Conservation (phyloP, 2,888 invertebrate species). For the Agrilus mali region DNA sequence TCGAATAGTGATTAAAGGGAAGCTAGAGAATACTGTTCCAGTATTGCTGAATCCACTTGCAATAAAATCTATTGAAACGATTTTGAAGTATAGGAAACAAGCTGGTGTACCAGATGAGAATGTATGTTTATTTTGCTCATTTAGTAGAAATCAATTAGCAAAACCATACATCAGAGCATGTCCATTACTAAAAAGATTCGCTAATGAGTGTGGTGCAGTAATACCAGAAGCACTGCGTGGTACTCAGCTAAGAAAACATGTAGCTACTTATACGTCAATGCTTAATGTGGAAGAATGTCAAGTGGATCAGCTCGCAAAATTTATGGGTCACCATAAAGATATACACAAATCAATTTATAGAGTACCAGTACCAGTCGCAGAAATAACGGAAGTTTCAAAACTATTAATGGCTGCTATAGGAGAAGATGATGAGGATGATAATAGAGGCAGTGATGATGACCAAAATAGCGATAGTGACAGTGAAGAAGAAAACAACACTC, state of each 20-base stretch:
- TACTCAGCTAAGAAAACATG: slow-evolving; percentile 17
- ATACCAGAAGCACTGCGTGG: slow-evolving; percentile 14
- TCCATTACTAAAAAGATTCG: slow-evolving; percentile 13
- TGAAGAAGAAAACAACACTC: too few relatives aligned
- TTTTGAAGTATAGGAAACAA: slow-evolving; percentile 7
- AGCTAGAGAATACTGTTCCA: too few relatives aligned
- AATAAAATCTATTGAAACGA: slow-evolving; percentile 7
- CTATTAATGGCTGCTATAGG: too few relatives aligned
- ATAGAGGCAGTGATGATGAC: too few relatives aligned
- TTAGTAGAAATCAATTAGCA: too few relatives aligned
- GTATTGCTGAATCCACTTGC: slow-evolving; percentile 2
- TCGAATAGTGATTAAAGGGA: slow-evolving; percentile 5
- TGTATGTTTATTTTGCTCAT: too few relatives aligned
- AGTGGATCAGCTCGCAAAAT: slow-evolving; percentile 16
- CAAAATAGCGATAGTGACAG: too few relatives aligned
- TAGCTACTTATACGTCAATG: slow-evolving; percentile 16
- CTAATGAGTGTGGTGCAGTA: slow-evolving; percentile 16
- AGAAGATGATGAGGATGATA: too few relatives aligned
- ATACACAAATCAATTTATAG: too few relatives aligned
- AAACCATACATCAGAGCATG: slow-evolving; percentile 15
- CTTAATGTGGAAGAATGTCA: slow-evolving; percentile 15
- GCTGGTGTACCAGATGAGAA: slow-evolving; percentile 6
- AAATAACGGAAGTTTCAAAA: too few relatives aligned
- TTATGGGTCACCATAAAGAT: slow-evolving; percentile 16
- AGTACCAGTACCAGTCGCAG: too few relatives aligned